A percentile compares a stretch with the other conserved stretches of the same genome.
Conservation (phyloP, 2,113 vertebrate genomes). For the Anser cygnoides region DNA sequence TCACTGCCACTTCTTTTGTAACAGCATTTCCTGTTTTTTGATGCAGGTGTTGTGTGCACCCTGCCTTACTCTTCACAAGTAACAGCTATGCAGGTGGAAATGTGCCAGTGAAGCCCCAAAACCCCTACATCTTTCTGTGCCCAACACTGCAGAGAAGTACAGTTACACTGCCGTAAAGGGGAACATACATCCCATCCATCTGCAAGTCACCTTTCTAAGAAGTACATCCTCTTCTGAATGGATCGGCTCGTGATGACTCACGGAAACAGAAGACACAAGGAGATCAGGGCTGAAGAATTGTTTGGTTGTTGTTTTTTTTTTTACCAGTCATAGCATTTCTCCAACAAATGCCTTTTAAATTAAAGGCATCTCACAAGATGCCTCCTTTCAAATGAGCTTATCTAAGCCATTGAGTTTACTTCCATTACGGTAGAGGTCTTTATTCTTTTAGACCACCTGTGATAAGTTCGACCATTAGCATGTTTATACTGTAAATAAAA, state of each 20-base stretch:
- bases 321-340: neutral
- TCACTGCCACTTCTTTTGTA: neutral
- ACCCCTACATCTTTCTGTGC: neutral
- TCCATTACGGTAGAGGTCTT: neutral
- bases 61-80: neutral
- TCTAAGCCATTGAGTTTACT: neutral
- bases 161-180: neutral
- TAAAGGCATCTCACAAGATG: neutral
- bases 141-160: neutral
- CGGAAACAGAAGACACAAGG: neutral
- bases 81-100: slow-evolving; percentile 6
- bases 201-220: neutral
- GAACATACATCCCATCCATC: neutral
- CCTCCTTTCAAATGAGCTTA: neutral
- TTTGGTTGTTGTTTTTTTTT: neutral
- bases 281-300: neutral
- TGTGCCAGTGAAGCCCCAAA: neutral
- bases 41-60: slow-evolving; percentile 1
- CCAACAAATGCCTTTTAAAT: neutral
- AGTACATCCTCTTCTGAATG: neutral
- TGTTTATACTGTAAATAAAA: neutral
- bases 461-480: neutral
- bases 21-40: neutral
- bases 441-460: neutral
- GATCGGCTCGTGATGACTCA: neutral